phyloP scores from a whole-genome alignment of 2,113 vertebrate species.

The Cyphomyrus plagiostoma region DNA sequence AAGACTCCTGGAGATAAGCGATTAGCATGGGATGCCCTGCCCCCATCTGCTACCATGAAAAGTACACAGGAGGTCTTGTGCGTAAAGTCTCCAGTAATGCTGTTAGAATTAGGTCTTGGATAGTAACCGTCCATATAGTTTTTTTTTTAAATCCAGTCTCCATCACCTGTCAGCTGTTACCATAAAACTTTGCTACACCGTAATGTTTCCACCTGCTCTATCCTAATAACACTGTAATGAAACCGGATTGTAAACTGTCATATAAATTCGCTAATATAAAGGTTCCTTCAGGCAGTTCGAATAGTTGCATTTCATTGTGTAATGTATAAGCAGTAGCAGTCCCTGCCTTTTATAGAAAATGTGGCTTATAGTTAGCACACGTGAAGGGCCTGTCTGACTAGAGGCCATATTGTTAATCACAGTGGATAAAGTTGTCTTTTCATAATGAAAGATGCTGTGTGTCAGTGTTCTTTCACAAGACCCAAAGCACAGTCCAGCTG shows the following conservation, averaged over 20 bases:
- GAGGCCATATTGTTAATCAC: background rate
- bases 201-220: slow-evolving; percentile 21
- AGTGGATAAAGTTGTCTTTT: slow-evolving; percentile 5
- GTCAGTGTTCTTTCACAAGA: background rate
- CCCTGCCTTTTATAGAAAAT: slow-evolving; percentile 12
- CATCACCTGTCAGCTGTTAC: background rate
- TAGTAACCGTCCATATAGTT: background rate
- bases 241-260: slow-evolving; percentile 22
- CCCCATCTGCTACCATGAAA: background rate
- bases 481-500: background rate
- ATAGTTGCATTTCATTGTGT: slow-evolving; percentile 20
- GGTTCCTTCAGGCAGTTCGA: background rate
- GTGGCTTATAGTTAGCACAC: slow-evolving; percentile 10
- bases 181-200: slow-evolving; percentile 9
- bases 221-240: slow-evolving; percentile 18
- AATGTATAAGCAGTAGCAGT: slow-evolving; percentile 1
- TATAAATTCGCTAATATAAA: slow-evolving; percentile 20
- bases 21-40: background rate
- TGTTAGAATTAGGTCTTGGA: background rate
- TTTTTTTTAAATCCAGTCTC: background rate
- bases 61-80: background rate
- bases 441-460: background rate
- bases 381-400: background rate
- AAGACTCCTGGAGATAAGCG: background rate
- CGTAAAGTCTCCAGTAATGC: background rate